A percentile compares a stretch with the other conserved stretches of the same genome.
phyloP scores from a whole-genome alignment of 2,888 invertebrate species.

The Entomobrya multifasciata region DNA sequence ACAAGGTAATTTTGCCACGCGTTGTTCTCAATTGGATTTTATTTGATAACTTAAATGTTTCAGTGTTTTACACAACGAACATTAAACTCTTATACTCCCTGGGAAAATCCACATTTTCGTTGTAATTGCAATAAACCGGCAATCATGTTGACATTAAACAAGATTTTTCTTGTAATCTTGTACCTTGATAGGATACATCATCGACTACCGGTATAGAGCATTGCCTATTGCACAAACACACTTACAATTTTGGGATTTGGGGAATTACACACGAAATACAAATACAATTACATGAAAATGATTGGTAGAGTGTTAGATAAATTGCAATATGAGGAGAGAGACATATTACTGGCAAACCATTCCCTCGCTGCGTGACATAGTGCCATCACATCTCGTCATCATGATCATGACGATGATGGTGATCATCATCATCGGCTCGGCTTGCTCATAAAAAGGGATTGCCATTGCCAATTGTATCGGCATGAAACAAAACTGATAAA shows the following conservation, averaged over 20 bases:
- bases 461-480: too few species aligned
- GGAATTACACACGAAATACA: slow-evolving; percentile 12
- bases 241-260: slow-evolving; percentile 20
- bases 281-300: neutral
- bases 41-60: too few species aligned
- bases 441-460: slow-evolving; percentile 13
- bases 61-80: too few species aligned
- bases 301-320: neutral
- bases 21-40: neutral
- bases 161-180: too few species aligned
- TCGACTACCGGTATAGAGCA: too few species aligned
- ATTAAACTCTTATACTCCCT: too few species aligned
- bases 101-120: slow-evolving; percentile 24
- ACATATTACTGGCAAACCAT: too few species aligned
- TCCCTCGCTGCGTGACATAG: slow-evolving; percentile 54
- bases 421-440: too few species aligned
- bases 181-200: too few species aligned
- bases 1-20: neutral
- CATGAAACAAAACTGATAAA: slow-evolving; percentile 24
- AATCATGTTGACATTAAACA: slow-evolving; percentile 10
- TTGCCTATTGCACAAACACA: neutral
- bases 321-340: too few species aligned
- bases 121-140: neutral
- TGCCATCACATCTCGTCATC: slow-evolving; percentile 17
- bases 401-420: slow-evolving; percentile 5